phyloP scores from a whole-genome alignment of 2,888 invertebrate genomes.

The Xanthia togata region DNA sequence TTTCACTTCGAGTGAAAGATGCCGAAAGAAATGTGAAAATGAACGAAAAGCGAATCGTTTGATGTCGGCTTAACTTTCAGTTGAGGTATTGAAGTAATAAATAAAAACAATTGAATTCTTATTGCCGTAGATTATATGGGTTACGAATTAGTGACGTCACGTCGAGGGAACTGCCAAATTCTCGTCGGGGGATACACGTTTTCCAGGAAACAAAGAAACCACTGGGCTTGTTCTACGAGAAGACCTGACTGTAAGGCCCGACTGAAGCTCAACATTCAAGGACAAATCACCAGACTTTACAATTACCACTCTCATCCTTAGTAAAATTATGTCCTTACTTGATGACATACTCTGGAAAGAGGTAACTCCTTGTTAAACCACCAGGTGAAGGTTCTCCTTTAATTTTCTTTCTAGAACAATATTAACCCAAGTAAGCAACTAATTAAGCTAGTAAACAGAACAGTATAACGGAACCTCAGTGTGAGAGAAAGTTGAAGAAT shows the following conservation, averaged over 20 bases:
- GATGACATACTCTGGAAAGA: slow-evolving; percentile 1
- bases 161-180: slow-evolving; percentile 20
- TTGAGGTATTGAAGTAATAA: neutral
- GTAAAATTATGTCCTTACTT: neutral
- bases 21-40: neutral
- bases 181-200: slow-evolving; percentile 68
- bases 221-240: slow-evolving; percentile 74
- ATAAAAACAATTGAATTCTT: slow-evolving; percentile 14
- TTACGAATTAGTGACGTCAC: slow-evolving; percentile 39
- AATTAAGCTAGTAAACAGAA: neutral
- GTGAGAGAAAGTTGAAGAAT: neutral
- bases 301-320: slow-evolving; percentile 31
- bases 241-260: slow-evolving; percentile 69
- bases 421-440: too few species aligned
- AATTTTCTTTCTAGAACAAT: neutral
- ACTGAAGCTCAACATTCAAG: slow-evolving; percentile 48
- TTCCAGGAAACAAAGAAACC: slow-evolving; percentile 37
- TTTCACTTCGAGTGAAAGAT: neutral
- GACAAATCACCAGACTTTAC: slow-evolving; percentile 23
- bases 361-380: neutral
- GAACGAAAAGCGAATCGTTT: neutral
- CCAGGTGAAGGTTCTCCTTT: neutral
- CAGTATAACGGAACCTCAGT: neutral
- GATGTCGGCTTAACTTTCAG: too few species aligned
- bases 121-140: slow-evolving; percentile 14